Conservation (phyloP, 2,888 invertebrate species). For the Empis stercorea region DNA sequence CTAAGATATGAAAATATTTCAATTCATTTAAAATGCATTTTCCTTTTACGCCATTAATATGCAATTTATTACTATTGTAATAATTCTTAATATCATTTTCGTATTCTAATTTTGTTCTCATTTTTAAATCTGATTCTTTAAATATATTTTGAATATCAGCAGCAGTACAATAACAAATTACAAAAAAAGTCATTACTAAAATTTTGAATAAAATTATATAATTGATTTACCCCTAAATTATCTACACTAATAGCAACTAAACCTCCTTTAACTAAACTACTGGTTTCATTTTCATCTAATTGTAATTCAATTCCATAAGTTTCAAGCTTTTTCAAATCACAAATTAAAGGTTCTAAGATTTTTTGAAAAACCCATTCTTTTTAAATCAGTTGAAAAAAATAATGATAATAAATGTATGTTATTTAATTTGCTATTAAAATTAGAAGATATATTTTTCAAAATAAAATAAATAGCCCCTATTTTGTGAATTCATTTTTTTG, state of each 20-base stretch:
- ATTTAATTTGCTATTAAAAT: conserved; percentile 6
- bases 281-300: background rate
- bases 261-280: background rate
- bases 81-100: too few species aligned
- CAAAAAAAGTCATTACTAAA: background rate
- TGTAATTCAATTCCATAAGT: conserved; percentile 7
- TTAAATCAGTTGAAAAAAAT: conserved; percentile 11
- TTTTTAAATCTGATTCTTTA: too few species aligned
- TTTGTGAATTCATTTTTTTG: conserved; percentile 14
- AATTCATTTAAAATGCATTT: too few species aligned
- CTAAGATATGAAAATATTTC: too few species aligned
- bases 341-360: conserved; percentile 9
- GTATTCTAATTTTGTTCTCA: too few species aligned
- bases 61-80: too few species aligned
- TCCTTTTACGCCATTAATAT: too few species aligned
- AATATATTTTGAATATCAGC: too few species aligned
- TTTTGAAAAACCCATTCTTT: conserved; percentile 5
- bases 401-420: conserved; percentile 11
- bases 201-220: background rate
- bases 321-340: conserved; percentile 12
- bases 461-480: conserved; percentile 15
- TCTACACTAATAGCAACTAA: too few species aligned
- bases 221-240: background rate
- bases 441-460: conserved; percentile 9
- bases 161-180: background rate